Conservation (phyloP, 2,113 vertebrate genomes). For the Haemorhous mexicanus region DNA sequence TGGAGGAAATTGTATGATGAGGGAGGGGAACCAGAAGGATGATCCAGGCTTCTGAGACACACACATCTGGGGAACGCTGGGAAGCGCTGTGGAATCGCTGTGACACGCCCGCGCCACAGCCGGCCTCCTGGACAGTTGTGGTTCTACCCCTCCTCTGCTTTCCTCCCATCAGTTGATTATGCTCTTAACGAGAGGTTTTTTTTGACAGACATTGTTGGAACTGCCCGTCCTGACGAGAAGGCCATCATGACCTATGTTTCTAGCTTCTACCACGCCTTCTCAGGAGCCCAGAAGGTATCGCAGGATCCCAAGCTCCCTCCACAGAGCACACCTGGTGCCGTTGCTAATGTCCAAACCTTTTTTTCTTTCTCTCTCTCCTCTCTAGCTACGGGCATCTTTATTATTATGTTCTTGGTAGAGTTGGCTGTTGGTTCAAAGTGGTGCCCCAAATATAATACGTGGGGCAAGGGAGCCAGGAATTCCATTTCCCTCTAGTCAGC, state of each 20-base stretch:
- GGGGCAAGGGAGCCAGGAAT: neutral
- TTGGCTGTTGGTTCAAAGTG: conserved; percentile 65
- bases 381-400: conserved; percentile 60
- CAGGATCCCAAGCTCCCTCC: conserved; percentile 79
- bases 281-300: conserved; percentile 99
- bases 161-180: conserved; percentile 31
- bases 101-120: neutral
- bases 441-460: neutral
- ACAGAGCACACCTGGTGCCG: conserved; percentile 71
- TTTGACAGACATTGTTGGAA: conserved; percentile 97
- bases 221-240: conserved; percentile 97
- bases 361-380: conserved; percentile 50
- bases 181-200: conserved; percentile 72
- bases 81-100: neutral
- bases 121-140: conserved; percentile 14
- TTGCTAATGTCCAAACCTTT: conserved; percentile 80
- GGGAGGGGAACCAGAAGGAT: neutral
- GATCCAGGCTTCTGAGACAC: neutral
- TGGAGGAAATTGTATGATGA: neutral
- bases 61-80: neutral
- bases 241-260: conserved; percentile 99
- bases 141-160: conserved; percentile 30
- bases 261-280: conserved; percentile 99
- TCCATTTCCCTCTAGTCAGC: neutral
- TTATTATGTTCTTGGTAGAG: conserved; percentile 64